phyloP scores from a whole-genome alignment of 30 jellyfish, hydroid and myxozoan species.

The Rhopilema esculentum region DNA sequence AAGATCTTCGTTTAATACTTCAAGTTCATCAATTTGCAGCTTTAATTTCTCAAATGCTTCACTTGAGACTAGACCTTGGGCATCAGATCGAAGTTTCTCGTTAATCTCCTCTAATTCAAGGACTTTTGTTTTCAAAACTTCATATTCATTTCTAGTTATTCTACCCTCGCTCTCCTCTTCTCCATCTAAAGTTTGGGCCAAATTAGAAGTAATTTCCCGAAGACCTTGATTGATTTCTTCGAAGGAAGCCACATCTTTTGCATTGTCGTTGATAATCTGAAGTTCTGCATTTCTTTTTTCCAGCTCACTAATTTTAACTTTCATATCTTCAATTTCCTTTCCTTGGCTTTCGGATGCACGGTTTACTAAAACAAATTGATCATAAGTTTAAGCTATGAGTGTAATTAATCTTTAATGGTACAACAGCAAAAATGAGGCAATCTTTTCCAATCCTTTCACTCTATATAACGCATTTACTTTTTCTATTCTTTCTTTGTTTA shows the following conservation, averaged over 20 bases:
- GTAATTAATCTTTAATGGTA: too few species aligned
- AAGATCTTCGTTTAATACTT: conserved; percentile 4
- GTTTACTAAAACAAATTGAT: neutral
- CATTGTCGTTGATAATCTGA: too few species aligned
- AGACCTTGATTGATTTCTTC: too few species aligned
- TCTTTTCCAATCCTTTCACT: too few species aligned
- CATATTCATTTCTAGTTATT: neutral
- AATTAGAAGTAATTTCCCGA: neutral
- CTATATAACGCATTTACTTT: too few species aligned
- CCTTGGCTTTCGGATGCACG: neutral
- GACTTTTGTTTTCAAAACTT: neutral
- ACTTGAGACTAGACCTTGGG: neutral
- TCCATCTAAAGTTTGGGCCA: neutral
- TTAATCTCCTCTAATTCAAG: neutral
- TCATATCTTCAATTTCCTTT: conserved; percentile 15
- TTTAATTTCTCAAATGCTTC: neutral
- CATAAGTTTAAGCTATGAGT: too few species aligned
- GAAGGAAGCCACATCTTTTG: neutral
- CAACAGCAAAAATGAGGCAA: too few species aligned
- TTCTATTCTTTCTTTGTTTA: too few species aligned
- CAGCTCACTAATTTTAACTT: neutral
- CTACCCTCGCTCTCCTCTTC: neutral
- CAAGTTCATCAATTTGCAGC: neutral
- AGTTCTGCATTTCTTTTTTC: neutral
- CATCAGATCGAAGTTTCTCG: conserved; percentile 1